A percentile compares a stretch with the other conserved stretches of the same genome.
These are phyloP conservation scores for Balaeniceps rex DNA, from an alignment of 2,113 vertebrate genomes.

Conservation along the genomic window DNA sequence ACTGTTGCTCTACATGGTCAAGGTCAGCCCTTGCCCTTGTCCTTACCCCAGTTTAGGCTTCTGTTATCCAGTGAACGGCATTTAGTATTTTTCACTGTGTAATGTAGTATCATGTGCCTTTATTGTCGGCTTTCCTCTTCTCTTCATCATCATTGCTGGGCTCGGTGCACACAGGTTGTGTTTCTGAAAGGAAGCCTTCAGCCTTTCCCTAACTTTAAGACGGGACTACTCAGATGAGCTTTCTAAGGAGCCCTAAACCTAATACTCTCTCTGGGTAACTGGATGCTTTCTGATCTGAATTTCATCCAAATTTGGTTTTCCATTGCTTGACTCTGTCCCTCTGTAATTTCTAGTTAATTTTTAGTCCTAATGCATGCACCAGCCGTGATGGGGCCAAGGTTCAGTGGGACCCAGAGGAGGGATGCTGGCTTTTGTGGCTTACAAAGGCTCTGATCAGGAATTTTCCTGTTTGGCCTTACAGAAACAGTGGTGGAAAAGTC, in stretches of 20 bases:
- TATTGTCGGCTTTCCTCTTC: not conserved
- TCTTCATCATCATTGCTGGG: too few relatives aligned
- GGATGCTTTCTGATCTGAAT: not conserved
- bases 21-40: not conserved
- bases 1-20: not conserved
- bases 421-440: not conserved
- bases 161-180: not conserved
- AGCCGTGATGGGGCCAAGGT: not conserved
- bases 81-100: not conserved
- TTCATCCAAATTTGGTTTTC: not conserved
- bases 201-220: not conserved
- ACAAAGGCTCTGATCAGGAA: not conserved
- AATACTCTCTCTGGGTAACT: not conserved
- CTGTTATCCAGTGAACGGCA: not conserved
- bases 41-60: not conserved
- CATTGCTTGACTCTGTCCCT: not conserved
- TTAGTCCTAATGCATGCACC: not conserved
- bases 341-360: not conserved
- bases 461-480: not conserved
- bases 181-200: not conserved
- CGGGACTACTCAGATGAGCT: not conserved
- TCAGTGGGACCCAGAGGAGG: not conserved
- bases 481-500: not conserved
- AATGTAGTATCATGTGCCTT: not conserved
- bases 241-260: not conserved